Conservation (phyloP, 2,113 vertebrate species). For the Nyctereutes procyonoides region DNA sequence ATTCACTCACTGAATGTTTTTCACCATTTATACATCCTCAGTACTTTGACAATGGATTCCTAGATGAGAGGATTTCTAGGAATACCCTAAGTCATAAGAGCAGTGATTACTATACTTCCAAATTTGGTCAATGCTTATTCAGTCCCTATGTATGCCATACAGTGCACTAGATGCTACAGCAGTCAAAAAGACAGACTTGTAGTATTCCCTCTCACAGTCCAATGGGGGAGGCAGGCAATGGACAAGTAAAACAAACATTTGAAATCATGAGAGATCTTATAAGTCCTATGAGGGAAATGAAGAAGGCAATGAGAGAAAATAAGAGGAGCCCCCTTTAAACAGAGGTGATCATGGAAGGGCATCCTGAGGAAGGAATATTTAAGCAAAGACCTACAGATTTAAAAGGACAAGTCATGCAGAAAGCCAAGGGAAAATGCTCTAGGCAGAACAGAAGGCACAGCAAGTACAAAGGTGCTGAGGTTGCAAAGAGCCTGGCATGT, state of each 20-base stretch:
- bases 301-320: background rate
- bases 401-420: background rate
- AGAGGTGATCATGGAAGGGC: no score
- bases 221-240: background rate
- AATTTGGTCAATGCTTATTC: background rate
- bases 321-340: background rate
- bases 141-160: background rate
- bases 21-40: background rate
- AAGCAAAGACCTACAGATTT: background rate
- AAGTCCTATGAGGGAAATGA: background rate
- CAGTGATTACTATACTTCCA: background rate
- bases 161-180: background rate
- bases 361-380: background rate
- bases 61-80: background rate
- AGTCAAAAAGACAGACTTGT: background rate
- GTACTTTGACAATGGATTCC: background rate
- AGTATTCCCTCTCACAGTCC: background rate
- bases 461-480: background rate
- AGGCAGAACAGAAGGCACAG: background rate
- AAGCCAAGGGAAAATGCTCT: background rate
- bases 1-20: background rate
- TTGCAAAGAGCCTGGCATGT: background rate
- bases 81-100: background rate
- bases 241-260: background rate
- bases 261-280: background rate